These are phyloP conservation scores for Bombylius discolor DNA, from an alignment of 2,888 invertebrate genomes.

Conservation along the genomic window DNA sequence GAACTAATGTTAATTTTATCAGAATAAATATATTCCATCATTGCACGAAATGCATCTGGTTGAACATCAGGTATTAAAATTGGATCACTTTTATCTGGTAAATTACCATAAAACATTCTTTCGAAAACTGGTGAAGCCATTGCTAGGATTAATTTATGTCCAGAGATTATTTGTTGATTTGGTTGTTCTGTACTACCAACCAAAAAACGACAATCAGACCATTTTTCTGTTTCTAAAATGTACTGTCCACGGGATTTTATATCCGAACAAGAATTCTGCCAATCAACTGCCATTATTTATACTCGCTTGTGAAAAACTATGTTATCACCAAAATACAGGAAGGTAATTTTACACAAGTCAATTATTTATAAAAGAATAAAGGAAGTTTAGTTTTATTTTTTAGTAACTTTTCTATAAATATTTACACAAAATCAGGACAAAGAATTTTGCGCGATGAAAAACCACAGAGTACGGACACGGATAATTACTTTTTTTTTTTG, in stretches of 20 bases:
- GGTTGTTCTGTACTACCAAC: conserved; percentile 57
- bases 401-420: no score
- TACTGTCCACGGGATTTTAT: conserved; percentile 61
- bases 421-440: no score
- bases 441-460: no score
- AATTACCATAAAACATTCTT: conserved; percentile 75
- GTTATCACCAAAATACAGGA: no score
- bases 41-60: conserved; percentile 70
- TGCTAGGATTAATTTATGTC: conserved; percentile 64
- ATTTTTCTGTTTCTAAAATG: conserved; percentile 63
- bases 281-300: conserved; percentile 47
- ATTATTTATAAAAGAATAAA: no score
- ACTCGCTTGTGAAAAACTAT: no score
- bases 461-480: no score
- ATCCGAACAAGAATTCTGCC: conserved; percentile 61
- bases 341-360: no score
- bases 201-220: conserved; percentile 64
- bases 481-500: no score
- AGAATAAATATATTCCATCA: conserved; percentile 74
- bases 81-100: conserved; percentile 64
- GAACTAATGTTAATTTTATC: conserved; percentile 66
- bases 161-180: conserved; percentile 53
- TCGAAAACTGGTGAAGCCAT: conserved; percentile 84
- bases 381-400: no score
- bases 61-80: conserved; percentile 73